Conservation (phyloP, 2,113 vertebrate genomes). For the Chlamydotis undulata region DNA sequence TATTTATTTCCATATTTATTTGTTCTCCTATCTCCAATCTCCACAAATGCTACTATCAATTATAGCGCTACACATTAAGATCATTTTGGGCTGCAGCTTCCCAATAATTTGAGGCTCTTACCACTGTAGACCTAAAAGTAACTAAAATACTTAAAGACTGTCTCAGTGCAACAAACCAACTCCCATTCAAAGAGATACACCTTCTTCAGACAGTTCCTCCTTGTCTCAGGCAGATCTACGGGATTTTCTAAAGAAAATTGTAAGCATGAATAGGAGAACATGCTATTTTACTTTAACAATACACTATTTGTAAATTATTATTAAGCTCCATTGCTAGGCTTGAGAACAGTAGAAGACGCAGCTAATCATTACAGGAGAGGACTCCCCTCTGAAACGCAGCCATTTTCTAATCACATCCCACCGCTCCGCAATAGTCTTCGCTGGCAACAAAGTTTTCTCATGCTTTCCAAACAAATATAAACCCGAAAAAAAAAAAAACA, state of each 20-base stretch:
- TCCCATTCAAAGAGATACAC: neutral
- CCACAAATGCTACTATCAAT: neutral
- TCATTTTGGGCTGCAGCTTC: neutral
- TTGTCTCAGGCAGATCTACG: neutral
- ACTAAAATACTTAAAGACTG: neutral
- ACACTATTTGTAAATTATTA: neutral
- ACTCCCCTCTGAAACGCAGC: neutral
- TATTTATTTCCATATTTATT: neutral
- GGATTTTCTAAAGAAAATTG: neutral
- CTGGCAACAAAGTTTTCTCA: neutral
- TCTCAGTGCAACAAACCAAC: neutral
- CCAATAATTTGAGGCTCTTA: neutral
- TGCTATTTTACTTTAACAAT: neutral
- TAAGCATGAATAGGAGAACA: neutral
- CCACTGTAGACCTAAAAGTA: neutral
- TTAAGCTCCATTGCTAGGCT: neutral
- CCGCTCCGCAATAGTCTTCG: neutral
- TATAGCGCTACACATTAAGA: neutral
- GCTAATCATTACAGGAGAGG: neutral
- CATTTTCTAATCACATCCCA: neutral
- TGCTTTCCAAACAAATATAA: neutral
- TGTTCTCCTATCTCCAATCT: neutral
- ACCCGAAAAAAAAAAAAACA: no score
- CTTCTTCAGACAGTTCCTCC: neutral
- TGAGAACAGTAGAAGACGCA: neutral